Conservation (phyloP, 2,888 invertebrate species). For the Andrena dorsata region DNA sequence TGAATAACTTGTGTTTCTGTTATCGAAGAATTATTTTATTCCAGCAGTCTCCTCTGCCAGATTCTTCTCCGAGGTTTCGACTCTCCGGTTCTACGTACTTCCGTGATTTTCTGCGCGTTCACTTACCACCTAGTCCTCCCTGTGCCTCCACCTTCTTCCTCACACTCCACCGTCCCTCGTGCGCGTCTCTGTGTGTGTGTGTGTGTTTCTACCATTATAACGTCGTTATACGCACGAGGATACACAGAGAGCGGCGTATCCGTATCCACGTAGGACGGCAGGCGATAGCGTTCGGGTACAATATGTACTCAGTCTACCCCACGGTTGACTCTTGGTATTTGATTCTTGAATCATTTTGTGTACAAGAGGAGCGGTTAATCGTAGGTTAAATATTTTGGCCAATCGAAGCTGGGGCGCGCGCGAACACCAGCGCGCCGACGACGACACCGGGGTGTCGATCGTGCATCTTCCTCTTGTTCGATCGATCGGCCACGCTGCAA, state of each 20-base stretch:
- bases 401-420: constrained; percentile 62
- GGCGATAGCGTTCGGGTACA: constrained; percentile 77
- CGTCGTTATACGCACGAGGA: constrained; percentile 68
- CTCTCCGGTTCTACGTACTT: too few relatives aligned
- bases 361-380: constrained; percentile 82
- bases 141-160: constrained; percentile 25
- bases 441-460: not conserved
- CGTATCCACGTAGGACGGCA: constrained; percentile 70
- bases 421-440: constrained; percentile 17
- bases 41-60: too few relatives aligned
- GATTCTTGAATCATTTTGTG: constrained; percentile 84
- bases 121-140: constrained; percentile 3
- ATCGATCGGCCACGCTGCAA: too few relatives aligned
- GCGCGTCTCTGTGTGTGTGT: not conserved
- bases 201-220: constrained; percentile 67
- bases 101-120: too few relatives aligned
- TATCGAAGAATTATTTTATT: too few relatives aligned
- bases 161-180: not conserved
- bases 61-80: too few relatives aligned
- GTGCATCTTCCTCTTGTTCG: too few relatives aligned
- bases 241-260: constrained; percentile 66
- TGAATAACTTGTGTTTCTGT: not conserved
- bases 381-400: constrained; percentile 84
- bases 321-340: constrained; percentile 84
- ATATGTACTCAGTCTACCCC: constrained; percentile 83